A percentile compares a stretch with the other conserved stretches of the same genome.
Evolutionary conservation across 1,140 invertebrate species (phyloP).

Genomic region (Drosophila ohnishii): DNA sequence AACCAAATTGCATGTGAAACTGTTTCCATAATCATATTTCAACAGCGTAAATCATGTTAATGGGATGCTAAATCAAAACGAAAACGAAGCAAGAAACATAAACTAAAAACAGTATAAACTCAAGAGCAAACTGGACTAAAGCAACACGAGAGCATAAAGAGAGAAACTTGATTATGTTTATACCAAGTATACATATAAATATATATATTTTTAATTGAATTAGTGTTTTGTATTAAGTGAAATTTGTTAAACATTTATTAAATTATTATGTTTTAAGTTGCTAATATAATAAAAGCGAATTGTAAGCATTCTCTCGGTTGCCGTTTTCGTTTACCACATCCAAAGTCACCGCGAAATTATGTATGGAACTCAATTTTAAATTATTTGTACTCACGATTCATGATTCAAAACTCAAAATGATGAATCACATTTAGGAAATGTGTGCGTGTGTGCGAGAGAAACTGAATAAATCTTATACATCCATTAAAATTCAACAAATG

Average conservation of each 20-base stretch:
- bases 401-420: constrained; percentile 13
- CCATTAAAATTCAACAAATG: constrained; percentile 49
- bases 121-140: constrained; percentile 50
- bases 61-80: constrained; percentile 63
- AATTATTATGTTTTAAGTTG: constrained; percentile 81
- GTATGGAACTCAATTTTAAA: constrained; percentile 48
- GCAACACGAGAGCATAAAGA: constrained; percentile 58
- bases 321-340: constrained; percentile 29
- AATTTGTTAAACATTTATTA: constrained; percentile 82
- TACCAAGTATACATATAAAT: constrained; percentile 77
- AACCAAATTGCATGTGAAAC: constrained; percentile 73
- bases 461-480: constrained; percentile 58
- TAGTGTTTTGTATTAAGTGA: constrained; percentile 81
- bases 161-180: constrained; percentile 74
- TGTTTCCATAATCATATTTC: constrained; percentile 55
- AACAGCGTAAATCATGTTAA: constrained; percentile 45
- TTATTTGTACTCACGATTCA: constrained; percentile 26
- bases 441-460: constrained; percentile 28
- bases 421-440: constrained; percentile 47
- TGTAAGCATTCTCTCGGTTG: constrained; percentile 65
- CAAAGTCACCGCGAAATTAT: constrained; percentile 34
- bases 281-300: constrained; percentile 72
- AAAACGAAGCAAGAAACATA: constrained; percentile 28
- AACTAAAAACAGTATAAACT: constrained; percentile 44
- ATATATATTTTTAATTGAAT: constrained; percentile 77